Evolutionary conservation across 2,113 vertebrate genomes (phyloP).

Genomic region (Eira barbara): DNA sequence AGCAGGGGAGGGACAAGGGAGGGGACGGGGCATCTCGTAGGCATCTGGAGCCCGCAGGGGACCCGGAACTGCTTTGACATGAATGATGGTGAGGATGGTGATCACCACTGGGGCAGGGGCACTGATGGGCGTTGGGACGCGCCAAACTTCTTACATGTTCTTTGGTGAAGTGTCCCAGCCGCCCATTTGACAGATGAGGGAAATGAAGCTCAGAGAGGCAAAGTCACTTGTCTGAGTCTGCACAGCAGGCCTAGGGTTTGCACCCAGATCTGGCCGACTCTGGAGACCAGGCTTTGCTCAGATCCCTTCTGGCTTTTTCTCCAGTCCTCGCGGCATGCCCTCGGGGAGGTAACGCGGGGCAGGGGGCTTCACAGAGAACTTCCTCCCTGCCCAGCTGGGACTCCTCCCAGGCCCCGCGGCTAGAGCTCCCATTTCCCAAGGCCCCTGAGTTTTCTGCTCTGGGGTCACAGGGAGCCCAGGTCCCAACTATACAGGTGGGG

Average conservation of each 20-base stretch:
- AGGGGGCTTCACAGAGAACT: not conserved
- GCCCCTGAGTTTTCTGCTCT: constrained; percentile 25
- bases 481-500: constrained; percentile 46
- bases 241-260: not conserved
- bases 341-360: not conserved
- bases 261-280: not conserved
- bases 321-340: not conserved
- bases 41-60: not conserved
- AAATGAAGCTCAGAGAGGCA: not conserved
- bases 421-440: constrained; percentile 13
- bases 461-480: constrained; percentile 61
- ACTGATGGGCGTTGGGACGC: accelerated
- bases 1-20: not conserved
- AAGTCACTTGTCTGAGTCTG: not conserved
- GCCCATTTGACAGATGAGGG: not conserved
- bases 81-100: accelerated
- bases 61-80: not conserved
- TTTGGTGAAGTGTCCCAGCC: not conserved
- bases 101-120: accelerated
- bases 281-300: not conserved
- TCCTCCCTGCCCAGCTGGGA: constrained; percentile 50
- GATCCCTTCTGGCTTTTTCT: not conserved
- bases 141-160: not conserved
- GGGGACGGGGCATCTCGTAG: not conserved
- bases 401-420: constrained; percentile 49